These are phyloP conservation scores for Trichonephila inaurata DNA, from an alignment of 1,140 invertebrate genomes.

Conservation along the genomic window DNA sequence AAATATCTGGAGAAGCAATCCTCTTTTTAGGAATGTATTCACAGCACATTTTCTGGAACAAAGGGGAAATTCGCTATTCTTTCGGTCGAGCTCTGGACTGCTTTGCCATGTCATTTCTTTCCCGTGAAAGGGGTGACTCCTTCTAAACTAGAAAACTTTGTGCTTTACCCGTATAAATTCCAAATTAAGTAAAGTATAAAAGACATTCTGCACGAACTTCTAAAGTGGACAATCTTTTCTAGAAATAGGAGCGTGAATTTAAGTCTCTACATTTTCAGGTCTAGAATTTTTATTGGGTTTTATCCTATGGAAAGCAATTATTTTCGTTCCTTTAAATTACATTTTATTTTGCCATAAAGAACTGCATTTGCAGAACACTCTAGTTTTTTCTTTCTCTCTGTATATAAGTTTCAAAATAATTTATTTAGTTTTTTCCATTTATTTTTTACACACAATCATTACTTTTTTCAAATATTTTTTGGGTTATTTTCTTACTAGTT, in stretches of 20 bases:
- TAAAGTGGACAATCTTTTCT: constrained; percentile 1
- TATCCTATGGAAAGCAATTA: background rate
- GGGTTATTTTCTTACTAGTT: background rate
- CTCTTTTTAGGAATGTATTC: constrained; percentile 34
- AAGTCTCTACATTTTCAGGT: background rate
- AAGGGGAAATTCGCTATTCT: constrained; percentile 1
- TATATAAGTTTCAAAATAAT: background rate
- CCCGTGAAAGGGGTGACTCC: background rate
- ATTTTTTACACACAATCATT: background rate
- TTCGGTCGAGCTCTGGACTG: background rate
- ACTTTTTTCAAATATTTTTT: no score
- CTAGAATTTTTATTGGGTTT: background rate
- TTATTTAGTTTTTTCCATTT: background rate
- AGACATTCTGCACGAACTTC: constrained; percentile 8
- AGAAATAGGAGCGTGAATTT: background rate
- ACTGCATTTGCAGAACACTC: no score
- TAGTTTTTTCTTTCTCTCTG: background rate
- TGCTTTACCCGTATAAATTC: constrained; percentile 26
- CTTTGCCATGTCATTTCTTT: background rate
- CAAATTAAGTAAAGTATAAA: constrained; percentile 5
- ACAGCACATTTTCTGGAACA: constrained; percentile 13
- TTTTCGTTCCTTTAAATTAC: background rate
- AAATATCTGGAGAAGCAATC: constrained; percentile 30
- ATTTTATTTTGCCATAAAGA: background rate
- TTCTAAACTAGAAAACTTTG: constrained; percentile 20